These are phyloP conservation scores for Caiman crocodilus DNA, from an alignment of 2,797 vertebrate species.

Conservation along the genomic window DNA sequence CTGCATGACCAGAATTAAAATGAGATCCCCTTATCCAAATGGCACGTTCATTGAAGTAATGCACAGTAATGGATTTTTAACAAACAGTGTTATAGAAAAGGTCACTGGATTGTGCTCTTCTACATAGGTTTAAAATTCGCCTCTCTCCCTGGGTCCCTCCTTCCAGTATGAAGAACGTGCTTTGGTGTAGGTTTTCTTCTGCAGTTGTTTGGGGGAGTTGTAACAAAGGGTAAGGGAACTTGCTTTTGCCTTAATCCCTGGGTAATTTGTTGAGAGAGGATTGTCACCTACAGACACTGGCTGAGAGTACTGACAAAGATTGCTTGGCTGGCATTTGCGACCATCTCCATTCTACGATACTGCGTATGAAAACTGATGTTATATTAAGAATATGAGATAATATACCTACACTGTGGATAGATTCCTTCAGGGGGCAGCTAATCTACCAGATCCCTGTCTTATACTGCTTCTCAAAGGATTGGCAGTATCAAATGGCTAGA, in stretches of 20 bases:
- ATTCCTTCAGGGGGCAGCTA: not conserved
- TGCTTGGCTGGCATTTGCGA: not conserved
- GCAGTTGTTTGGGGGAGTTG: not conserved
- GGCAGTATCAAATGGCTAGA: not conserved
- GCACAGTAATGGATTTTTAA: not conserved
- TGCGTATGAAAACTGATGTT: not conserved
- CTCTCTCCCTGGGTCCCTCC: too few relatives aligned
- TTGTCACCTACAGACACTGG: not conserved
- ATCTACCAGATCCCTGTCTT: not conserved
- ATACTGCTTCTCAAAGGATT: not conserved
- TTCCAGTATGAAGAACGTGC: not conserved
- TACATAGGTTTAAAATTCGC: not conserved
- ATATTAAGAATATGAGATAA: not conserved
- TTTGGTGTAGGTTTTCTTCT: not conserved
- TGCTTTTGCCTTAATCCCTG: not conserved
- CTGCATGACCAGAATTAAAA: not conserved
- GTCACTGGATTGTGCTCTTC: slow-evolving; percentile 70
- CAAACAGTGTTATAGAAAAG: not conserved
- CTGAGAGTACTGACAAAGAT: not conserved
- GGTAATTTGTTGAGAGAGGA: not conserved
- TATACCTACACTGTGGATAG: accelerated
- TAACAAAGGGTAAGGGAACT: not conserved
- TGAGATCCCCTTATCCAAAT: not conserved
- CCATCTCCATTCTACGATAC: not conserved
- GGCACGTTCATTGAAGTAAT: not conserved